Base-by-base conservation (phyloP, 2,797 vertebrate genomes). In the Liparis tanakae region DNA sequence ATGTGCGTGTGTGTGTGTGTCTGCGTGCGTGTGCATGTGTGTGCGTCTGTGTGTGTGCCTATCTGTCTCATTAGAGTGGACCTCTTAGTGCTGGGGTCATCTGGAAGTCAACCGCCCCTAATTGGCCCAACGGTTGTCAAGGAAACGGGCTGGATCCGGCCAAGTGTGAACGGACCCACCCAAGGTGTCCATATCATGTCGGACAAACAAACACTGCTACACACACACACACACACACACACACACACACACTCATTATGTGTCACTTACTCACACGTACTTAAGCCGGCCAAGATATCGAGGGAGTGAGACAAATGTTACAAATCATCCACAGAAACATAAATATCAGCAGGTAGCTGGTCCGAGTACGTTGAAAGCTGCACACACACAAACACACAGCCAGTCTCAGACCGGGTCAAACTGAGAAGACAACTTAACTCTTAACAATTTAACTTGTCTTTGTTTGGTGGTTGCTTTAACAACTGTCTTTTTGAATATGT, bases 121-220 rank as follows among this genome's bases (percentile, higher is more conserved):
- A 91, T 91, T 89, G 87, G 81, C 74, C 77, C 41, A 82, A 62
- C 73, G 69, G 87, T 91, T 83, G 81, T 85, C 84, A 81, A 72
- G 89, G 89, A 82, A 93, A 91, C 84, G 8, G 39, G 55, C 80
- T 69, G 62, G 44, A 84, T 41, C 39, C 13, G 39, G 39, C 77
- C 70, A 72, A 84, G 63, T 75, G 67, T 76, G 66, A 76, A 72
- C 78, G 69, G 80, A 87, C 83, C 76, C 67, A 50, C 78, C 76
- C 68, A 64, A 83, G 69, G 69, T 77, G 75, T 73, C 72, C 62
- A 20, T 76, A 74, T 82, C 51, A 59, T 76, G 50, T 72, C 30
- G 53, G 41, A 71, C 67, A 80, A 70, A 78, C 76, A 87, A 72
- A 81, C 61, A 76, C 36, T 30, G 13, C 22, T 39, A 37, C 69